These are phyloP conservation scores for Drosophila yakuba DNA, from an alignment of 1,140 invertebrate genomes.

Conservation along the genomic window DNA sequence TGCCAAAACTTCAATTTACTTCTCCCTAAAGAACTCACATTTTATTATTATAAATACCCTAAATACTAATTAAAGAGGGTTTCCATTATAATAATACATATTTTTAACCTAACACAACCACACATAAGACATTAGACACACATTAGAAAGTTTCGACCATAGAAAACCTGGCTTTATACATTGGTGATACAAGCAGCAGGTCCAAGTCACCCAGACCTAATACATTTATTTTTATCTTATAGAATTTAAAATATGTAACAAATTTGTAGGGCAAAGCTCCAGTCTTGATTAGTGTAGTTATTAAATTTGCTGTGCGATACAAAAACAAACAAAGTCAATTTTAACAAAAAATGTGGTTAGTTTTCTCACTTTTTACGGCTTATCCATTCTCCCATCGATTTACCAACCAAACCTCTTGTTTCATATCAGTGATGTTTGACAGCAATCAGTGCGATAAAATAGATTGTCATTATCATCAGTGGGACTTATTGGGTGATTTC, in stretches of 20 bases:
- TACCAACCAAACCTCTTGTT: neutral
- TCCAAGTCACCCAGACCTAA: no score
- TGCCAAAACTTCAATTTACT: neutral
- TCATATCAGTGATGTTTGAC: slow-evolving; percentile 38
- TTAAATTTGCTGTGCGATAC: neutral
- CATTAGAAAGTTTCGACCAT: no score
- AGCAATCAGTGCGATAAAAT: slow-evolving; percentile 58
- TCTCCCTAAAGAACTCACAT: neutral
- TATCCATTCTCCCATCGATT: neutral
- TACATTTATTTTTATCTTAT: no score
- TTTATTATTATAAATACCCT: neutral
- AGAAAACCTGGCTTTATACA: no score
- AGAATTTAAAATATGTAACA: no score
- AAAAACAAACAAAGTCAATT: slow-evolving; percentile 3
- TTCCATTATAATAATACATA: no score
- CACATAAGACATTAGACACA: no score
- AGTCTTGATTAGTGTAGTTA: no score
- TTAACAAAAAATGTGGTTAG: slow-evolving; percentile 46
- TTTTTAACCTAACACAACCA: no score
- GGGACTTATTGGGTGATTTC: slow-evolving; percentile 38
- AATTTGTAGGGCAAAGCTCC: no score
- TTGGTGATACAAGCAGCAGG: no score
- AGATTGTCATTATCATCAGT: slow-evolving; percentile 56
- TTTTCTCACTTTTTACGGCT: slow-evolving; percentile 9
- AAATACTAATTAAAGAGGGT: no score